phyloP scores from a whole-genome alignment of 2,888 invertebrate species.

The Apomyelois bistriatella region DNA sequence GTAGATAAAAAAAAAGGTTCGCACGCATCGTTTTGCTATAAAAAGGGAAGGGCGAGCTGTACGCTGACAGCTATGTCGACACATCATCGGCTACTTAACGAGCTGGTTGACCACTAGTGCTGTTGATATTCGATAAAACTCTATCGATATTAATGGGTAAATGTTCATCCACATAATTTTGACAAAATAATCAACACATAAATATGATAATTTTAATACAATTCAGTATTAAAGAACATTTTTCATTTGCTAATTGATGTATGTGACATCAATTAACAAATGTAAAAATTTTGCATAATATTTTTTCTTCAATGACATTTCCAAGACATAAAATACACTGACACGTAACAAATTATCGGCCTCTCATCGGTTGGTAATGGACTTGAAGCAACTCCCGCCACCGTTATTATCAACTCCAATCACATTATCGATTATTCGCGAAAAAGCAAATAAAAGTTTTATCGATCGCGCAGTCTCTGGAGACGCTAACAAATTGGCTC shows the following conservation, averaged over 20 bases:
- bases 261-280: too few species aligned
- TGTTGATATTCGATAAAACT: constrained; percentile 17
- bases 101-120: constrained; percentile 41
- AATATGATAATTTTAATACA: too few species aligned
- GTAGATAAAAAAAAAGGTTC: constrained; percentile 1
- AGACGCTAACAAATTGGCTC: constrained; percentile 66
- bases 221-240: too few species aligned
- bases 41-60: constrained; percentile 20
- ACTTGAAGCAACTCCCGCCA: constrained; percentile 19
- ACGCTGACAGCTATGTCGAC: constrained; percentile 48
- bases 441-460: constrained; percentile 43
- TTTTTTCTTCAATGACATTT: too few species aligned
- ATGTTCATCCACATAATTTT: too few species aligned
- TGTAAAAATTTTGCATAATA: too few species aligned
- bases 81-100: constrained; percentile 52
- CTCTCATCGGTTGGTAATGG: constrained; percentile 16
- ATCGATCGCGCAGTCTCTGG: constrained; percentile 34
- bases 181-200: too few species aligned
- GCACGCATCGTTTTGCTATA: constrained; percentile 16
- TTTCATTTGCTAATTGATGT: too few species aligned
- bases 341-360: constrained; percentile 13
- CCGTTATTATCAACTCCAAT: constrained; percentile 25
- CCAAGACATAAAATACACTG: constrained; percentile 9
- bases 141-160: background rate
- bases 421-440: constrained; percentile 34